Evolutionary conservation across 2,113 vertebrate species (phyloP).

Genomic region (Periophthalmodon schlosseri): DNA sequence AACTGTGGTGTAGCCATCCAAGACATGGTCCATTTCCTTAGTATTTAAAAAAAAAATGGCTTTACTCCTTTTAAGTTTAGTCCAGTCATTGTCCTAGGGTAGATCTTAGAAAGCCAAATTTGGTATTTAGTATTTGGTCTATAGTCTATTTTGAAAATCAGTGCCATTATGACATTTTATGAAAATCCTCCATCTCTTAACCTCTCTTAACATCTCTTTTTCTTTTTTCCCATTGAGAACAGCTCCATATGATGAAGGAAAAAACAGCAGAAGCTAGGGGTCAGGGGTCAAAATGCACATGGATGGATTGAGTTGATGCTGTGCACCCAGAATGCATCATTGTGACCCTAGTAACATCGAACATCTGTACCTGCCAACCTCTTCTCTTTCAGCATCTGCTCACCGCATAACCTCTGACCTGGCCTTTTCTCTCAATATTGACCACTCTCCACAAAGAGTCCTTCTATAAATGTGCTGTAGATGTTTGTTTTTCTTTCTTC

Average conservation of each 20-base stretch:
- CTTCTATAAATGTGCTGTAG: constrained; percentile 19
- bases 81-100: no score
- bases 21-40: no score
- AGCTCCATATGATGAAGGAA: constrained; percentile 24
- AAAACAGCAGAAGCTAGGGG: constrained; percentile 26
- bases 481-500: constrained; percentile 38
- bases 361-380: constrained; percentile 76
- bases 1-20: no score
- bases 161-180: neutral
- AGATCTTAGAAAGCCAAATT: no score
- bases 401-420: constrained; percentile 52
- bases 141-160: no score
- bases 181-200: neutral
- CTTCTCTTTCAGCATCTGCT: constrained; percentile 63
- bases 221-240: constrained; percentile 13
- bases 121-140: no score
- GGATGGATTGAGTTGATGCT: constrained; percentile 51
- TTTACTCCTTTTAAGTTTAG: no score
- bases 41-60: no score
- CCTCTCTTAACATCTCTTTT: neutral
- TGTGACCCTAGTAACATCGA: constrained; percentile 66
- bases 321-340: constrained; percentile 64
- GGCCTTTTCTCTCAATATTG: constrained; percentile 36
- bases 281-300: constrained; percentile 63
- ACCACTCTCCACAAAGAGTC: constrained; percentile 34